These are phyloP conservation scores for Frieseomelitta varia DNA, from an alignment of 1,140 invertebrate genomes.

Conservation along the genomic window DNA sequence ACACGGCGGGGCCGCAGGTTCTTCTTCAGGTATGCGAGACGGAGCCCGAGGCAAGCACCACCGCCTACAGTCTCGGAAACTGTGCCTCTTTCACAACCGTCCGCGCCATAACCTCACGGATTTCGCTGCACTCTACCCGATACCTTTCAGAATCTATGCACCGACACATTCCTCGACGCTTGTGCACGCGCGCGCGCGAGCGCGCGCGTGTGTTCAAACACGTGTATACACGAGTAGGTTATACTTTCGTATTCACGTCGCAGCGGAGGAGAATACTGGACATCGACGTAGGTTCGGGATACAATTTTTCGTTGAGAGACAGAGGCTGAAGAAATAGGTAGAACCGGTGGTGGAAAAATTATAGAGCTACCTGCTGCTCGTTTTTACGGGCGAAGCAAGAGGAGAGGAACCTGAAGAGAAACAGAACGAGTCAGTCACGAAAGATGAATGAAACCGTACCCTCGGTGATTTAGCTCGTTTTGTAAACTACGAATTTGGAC, in stretches of 20 bases:
- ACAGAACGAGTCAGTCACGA: no score
- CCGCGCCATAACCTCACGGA: constrained; percentile 35
- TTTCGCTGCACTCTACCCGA: constrained; percentile 50
- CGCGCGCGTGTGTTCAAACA: background rate
- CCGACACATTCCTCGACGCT: constrained; percentile 31
- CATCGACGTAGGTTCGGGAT: background rate
- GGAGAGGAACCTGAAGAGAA: no score
- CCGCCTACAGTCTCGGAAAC: constrained; percentile 54
- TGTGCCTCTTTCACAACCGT: constrained; percentile 44
- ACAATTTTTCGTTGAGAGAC: background rate
- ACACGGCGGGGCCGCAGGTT: constrained; percentile 66
- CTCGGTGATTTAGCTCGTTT: no score
- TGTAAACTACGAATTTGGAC: no score
- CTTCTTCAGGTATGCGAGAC: constrained; percentile 71
- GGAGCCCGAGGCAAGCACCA: constrained; percentile 49
- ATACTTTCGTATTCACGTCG: constrained; percentile 41
- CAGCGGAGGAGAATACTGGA: background rate
- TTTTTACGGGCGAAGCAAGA: background rate
- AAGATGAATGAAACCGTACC: no score
- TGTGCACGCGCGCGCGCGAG: background rate
- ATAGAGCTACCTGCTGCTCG: background rate
- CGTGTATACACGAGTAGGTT: constrained; percentile 38
- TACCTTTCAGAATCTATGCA: constrained; percentile 29
- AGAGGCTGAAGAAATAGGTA: background rate
- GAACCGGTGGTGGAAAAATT: background rate